Base-by-base conservation (phyloP, 1,140 invertebrate genomes). In the Thaumetopoea pityocampa region DNA sequence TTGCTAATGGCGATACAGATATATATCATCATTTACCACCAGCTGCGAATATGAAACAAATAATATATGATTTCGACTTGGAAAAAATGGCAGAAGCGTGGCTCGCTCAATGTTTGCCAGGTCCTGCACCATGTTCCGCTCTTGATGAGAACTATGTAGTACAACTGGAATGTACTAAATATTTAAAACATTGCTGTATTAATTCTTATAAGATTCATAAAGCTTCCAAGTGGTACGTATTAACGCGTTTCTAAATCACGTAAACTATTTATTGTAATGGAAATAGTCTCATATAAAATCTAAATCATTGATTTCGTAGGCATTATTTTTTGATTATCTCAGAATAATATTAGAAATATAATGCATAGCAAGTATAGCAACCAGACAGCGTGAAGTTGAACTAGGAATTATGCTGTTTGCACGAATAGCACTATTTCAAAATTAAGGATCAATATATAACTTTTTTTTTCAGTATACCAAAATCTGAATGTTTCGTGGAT, bases 41-140 rank as follows among this genome's bases (percentile, higher is more conserved):
- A 24, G 79, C 77, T 14, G 62, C 68, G n/a, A 76, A 83, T 29
- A 81, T 83, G 70, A 63, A 73, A 30, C 72, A 81, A 63, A 37
- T 83, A 1, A 67, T 58, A 24, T 83, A 83, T 26, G 72, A 81
- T 51, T 54, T 54, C 18, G 79, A 83, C 53, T 60, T 83, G 36
- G 55, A 79, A 44, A 66, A 66, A 22, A 72, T 83, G 37, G 55
- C 77, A 8, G 33, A 47, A 33, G 52, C 57, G 3, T 83, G 79
- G 79, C 60, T 83, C 3, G 52, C 43, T 3, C 79, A 83, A 19
- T 83, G 79, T 35, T 43, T 81, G 4, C 77, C 79, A 24, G 79
- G 79, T 4, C 56, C 67, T 3, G 64, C 72, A 0, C 63, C 74
- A 4, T 83, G 79, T 49, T 67, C 68, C 3, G 61, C 74, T 6